Evolutionary conservation across 2,113 vertebrate species (phyloP), one percentile per base, ranked within the genome.

Genomic region (Forbesichthys papilliferus): DNA sequence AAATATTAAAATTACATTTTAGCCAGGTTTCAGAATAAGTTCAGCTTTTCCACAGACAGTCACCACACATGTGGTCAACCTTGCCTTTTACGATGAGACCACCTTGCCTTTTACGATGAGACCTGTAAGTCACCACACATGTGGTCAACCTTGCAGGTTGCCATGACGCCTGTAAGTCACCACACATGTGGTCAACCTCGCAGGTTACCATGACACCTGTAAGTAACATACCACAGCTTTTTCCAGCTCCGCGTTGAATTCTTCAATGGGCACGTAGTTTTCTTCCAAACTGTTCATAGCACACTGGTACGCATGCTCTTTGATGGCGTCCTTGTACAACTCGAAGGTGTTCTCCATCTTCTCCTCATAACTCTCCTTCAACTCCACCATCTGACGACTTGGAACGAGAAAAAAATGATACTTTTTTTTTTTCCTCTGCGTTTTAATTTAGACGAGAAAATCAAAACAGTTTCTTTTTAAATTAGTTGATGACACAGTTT

Each of bases 311-410:
- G 95, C 94, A 1, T 96, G 94, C 61, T 94, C 94, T 83, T 95
- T 96, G 66, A 97, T 92, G 0, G 94, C 95, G 1, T 96, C 95
- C 81, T 94, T 96, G 80, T 96, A 97, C 90, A 97, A 93, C 66
- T 96, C 94, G 83, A 97, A 95, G 0, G 94, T 96, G 83, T 91
- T 94, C 79, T 96, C 95, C 46, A 97, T 80, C 77, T 94, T 95
- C 59, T 96, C 96, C 68, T 95, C 91, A 14, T 94, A 94, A 61
- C 86, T 90, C 79, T 96, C 95, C 84, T 94, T 96, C 78, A 95
- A 68, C 61, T 96, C 93, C 46, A 93, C 94, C 51, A 96, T 78
- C 81, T 94, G 91, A 51, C 88, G 93, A 81, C 95, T 97, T 34
- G 57, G 48, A 20, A 53, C n/a, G 12, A 55, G 65, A 0, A n/a